A percentile compares a stretch with the other conserved stretches of the same genome.
Conservation (phyloP, 23 tunicate species). For the Phallusia fumigata region DNA sequence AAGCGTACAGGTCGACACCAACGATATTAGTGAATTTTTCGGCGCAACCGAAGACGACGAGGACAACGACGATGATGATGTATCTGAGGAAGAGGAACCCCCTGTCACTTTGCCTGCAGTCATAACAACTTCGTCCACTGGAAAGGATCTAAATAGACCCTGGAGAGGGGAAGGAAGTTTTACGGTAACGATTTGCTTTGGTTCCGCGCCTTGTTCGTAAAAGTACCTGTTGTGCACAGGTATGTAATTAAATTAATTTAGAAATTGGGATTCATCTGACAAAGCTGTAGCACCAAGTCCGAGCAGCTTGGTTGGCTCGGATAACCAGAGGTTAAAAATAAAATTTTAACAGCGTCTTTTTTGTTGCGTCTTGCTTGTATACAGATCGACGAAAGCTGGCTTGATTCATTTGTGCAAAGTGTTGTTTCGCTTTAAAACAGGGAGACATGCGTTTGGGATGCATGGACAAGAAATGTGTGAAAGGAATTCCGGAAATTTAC, state of each 20-base stretch:
- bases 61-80: background rate
- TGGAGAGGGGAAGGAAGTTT: constrained; percentile 93
- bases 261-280: no score
- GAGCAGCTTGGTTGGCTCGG: no score
- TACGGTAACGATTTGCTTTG: constrained; percentile 39
- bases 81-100: background rate
- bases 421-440: constrained; percentile 13
- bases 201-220: background rate
- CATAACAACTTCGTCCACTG: background rate
- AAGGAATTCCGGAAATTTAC: constrained; percentile 73
- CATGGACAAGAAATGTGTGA: constrained; percentile 32
- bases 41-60: background rate
- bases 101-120: background rate
- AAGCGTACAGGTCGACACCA: background rate
- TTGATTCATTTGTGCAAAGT: background rate
- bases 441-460: constrained; percentile 72
- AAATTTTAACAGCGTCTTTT: no score
- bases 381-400: no score
- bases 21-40: no score
- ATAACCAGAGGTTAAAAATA: no score
- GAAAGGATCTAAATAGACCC: background rate
- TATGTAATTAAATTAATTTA: no score
- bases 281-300: no score
- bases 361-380: no score
- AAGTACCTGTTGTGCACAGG: no score